Evolutionary conservation across 37 sponge, comb jelly and placozoan genomes (phyloP), one percentile per base, ranked within the genome.

Genomic region (Cladorhizidae sp.): DNA sequence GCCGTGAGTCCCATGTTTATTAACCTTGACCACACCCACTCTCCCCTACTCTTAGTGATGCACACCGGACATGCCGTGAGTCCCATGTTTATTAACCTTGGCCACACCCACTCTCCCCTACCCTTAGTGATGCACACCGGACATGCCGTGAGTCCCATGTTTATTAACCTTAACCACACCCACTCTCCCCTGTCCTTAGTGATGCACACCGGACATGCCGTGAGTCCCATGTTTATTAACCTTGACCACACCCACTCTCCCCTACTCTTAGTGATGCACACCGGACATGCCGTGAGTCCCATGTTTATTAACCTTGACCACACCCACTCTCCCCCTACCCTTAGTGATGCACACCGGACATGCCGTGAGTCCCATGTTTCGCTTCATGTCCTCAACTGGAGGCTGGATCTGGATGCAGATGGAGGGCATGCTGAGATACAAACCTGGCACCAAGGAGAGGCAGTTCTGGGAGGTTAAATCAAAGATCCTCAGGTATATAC

Each of bases 331-430:
- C 76, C 1, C 58, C 0, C 37, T 51, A 22, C 33, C 37, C 57
- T 2, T 75, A 90, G 91, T 90, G 79, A 38, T 81, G 67, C 77
- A 57, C 32, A 75, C 84, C 1, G 91, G 91, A 0, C 72, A 79
- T 43, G 83, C 73, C 1, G 73, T 77, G 11, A 91, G 91, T 83
- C 91, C 87, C 1, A 29, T 83, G 40, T 76, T 83, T 50, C 59
- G 91, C 32, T 91, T 91, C 67, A 61, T 91, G 83, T 83, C 83
- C 0, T 72, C 67, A 11, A 62, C 70, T 23, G 91, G 91, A 0
- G 87, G 84, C 28, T 91, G 91, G 91, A 41, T 86, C 29, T 91
- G 91, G 91, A 73, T 83, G 57, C 91, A 91, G 70, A 72, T 91
- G 80, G 79, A 80, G 22, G 85, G 80, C 28, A 69, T 73, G 9